Conservation (phyloP, 2,888 invertebrate genomes). For the Ramazzottius varieornatus region DNA sequence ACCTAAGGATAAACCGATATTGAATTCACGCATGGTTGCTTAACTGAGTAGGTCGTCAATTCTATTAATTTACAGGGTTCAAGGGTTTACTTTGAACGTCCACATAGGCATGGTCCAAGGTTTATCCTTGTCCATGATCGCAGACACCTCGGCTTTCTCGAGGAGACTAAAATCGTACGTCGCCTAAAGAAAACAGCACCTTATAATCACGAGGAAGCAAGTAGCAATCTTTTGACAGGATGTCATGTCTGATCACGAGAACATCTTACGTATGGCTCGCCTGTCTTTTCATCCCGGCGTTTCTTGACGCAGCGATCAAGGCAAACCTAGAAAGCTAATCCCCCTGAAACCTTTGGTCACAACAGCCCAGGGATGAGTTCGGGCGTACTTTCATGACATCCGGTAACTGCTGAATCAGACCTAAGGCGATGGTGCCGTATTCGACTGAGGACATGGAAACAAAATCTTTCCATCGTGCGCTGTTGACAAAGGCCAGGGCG, state of each 20-base stretch:
- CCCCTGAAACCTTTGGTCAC: background rate
- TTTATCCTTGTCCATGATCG: too few relatives aligned
- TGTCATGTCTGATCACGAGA: too few relatives aligned
- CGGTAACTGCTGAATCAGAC: background rate
- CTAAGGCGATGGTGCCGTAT: background rate
- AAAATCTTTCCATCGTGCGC: background rate
- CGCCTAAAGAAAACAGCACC: background rate
- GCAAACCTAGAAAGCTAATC: background rate
- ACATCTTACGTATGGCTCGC: conserved; percentile 1
- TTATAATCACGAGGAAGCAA: background rate
- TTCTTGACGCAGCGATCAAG: background rate
- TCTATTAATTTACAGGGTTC: too few relatives aligned
- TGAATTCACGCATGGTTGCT: too few relatives aligned
- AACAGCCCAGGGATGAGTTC: background rate
- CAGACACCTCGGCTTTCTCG: too few relatives aligned
- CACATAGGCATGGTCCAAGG: too few relatives aligned
- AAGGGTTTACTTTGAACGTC: too few relatives aligned
- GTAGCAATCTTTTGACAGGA: too few relatives aligned
- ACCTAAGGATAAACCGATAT: background rate
- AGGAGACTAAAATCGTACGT: background rate
- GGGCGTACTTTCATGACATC: background rate
- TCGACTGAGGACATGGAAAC: background rate
- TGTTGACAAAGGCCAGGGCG: background rate
- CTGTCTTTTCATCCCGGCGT: background rate
- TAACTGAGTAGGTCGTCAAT: too few relatives aligned